Evolutionary conservation across 2,888 invertebrate species (phyloP).

Genomic region (Drosophila anomelani): DNA sequence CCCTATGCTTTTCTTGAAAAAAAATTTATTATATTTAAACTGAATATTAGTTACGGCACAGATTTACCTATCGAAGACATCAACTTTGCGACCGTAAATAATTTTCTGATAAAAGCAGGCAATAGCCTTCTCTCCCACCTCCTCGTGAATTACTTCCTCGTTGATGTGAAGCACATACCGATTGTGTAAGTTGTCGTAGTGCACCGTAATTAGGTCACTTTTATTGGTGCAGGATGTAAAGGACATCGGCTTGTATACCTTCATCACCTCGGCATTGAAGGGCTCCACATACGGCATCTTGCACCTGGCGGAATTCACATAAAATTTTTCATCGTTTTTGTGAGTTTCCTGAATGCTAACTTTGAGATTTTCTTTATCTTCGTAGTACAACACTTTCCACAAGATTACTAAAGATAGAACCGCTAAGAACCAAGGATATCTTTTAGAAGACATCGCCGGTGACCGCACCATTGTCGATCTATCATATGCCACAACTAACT

Average conservation of each 20-base stretch:
- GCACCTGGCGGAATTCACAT: slow-evolving; percentile 86
- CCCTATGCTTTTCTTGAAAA: slow-evolving; percentile 50
- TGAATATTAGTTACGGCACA: too few species aligned
- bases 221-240: slow-evolving; percentile 58
- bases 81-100: slow-evolving; percentile 40
- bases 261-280: slow-evolving; percentile 85
- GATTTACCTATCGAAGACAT: slow-evolving; percentile 54
- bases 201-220: slow-evolving; percentile 48
- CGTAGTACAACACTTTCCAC: background rate
- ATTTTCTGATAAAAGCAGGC: slow-evolving; percentile 79
- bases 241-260: slow-evolving; percentile 40
- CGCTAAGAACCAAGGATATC: background rate
- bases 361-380: background rate
- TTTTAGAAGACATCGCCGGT: background rate
- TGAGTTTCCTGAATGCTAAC: background rate
- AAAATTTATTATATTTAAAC: background rate
- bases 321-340: slow-evolving; percentile 19
- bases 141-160: slow-evolving; percentile 45
- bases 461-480: slow-evolving; percentile 12
- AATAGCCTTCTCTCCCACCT: slow-evolving; percentile 38
- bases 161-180: slow-evolving; percentile 60
- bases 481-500: background rate
- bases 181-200: slow-evolving; percentile 42
- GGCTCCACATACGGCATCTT: slow-evolving; percentile 87
- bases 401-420: background rate